A percentile compares a stretch with the other conserved stretches of the same genome.
Evolutionary conservation across 2,113 vertebrate species (phyloP).

Genomic region (Origma solitaria): DNA sequence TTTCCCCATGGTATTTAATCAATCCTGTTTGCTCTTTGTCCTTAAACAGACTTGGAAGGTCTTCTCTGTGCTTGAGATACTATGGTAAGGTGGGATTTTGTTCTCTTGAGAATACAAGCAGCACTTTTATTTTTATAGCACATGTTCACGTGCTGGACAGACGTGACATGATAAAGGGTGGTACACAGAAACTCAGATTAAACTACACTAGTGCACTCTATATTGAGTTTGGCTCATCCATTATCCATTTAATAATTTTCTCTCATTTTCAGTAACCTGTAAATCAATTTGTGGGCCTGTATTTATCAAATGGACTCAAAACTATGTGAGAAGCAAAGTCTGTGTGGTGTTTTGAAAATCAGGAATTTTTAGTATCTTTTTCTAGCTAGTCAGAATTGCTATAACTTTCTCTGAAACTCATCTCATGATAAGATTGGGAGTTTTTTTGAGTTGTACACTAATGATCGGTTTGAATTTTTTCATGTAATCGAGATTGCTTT

Average conservation of each 20-base stretch:
- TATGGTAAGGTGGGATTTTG: background rate
- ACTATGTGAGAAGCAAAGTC: background rate
- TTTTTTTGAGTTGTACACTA: background rate
- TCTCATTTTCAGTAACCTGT: background rate
- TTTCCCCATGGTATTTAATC: background rate
- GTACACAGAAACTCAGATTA: background rate
- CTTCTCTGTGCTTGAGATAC: background rate
- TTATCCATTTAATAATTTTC: background rate
- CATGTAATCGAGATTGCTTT: background rate
- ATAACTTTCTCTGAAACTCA: background rate
- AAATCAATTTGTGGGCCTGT: background rate
- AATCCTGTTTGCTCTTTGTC: background rate
- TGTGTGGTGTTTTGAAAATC: background rate
- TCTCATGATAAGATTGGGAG: background rate
- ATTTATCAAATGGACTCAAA: background rate
- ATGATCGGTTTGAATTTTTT: background rate
- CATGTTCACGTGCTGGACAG: background rate
- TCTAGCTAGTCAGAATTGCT: background rate
- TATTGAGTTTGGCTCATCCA: background rate
- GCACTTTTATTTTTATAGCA: background rate
- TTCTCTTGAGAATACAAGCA: background rate
- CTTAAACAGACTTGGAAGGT: background rate
- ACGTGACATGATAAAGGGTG: fast-evolving
- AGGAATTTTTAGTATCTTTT: background rate
- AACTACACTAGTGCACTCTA: background rate